Base-by-base conservation (phyloP, 2,113 vertebrate species). In the Phylloscopus trochiloides region DNA sequence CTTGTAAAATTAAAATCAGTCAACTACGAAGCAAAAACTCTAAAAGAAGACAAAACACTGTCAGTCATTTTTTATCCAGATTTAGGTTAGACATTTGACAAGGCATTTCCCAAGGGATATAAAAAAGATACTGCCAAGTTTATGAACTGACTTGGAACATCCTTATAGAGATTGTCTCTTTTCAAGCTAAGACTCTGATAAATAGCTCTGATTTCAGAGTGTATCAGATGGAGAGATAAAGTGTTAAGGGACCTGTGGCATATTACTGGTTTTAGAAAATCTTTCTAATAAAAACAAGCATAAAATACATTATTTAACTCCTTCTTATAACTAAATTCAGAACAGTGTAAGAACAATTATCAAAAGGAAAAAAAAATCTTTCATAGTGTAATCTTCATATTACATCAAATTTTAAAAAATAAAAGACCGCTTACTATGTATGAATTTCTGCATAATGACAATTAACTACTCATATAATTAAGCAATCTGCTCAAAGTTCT, bases 401-500 rank as follows among this genome's bases (percentile, higher is more conserved):
- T n/a, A n/a, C n/a, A n/a, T n/a, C 61, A 94, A 79, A 70, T 79
- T 95, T 95, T 72, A 71, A 97, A 94, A 97, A 73, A 73, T 94
- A 96, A 95, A 96, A 97, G 84, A 96, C 54, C 10, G 29, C 79
- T 97, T 82, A 75, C 10, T 91, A 86, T 70, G 73, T 75, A 92
- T 90, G 67, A 92, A 86, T 89, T 92, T 83, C 81, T 78, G 52
- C 6, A 21, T 67, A 92, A 92, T 61, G 71, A 51, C 57, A 95
- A 96, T 96, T 95, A 97, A 76, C 82, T 89, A 90, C 91, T 95
- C 54, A 57, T 4, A 59, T 92, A 97, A 97, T 97, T 97, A 97
- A 92, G 79, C 50, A 87, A 95, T 86, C 79, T 92, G 32, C 66
- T 93, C 42, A 24, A 74, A 90, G 58, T 95, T 95, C 71, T 92